Percentiles rank a stretch among this genome's conserved stretches.
Evolutionary conservation across 2,113 vertebrate species (phyloP).

Genomic region (Syngnathus typhle): DNA sequence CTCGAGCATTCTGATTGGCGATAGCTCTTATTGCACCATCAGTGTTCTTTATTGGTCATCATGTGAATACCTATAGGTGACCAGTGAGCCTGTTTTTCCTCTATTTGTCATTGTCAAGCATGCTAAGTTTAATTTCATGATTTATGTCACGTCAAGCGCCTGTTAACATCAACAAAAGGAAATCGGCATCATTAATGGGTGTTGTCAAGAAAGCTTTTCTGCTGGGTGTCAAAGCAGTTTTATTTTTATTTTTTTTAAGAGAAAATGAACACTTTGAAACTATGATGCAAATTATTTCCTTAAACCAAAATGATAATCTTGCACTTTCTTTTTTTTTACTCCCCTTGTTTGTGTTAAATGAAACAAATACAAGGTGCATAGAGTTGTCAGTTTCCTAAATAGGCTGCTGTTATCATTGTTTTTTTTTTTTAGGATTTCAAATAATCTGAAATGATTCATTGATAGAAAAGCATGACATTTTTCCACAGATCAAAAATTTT

Average conservation of each 20-base stretch:
- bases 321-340: too few relatives aligned
- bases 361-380: too few relatives aligned
- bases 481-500: constrained; percentile 37
- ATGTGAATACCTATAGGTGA: constrained; percentile 31
- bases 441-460: constrained; percentile 45
- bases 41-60: constrained; percentile 29
- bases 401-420: not conserved
- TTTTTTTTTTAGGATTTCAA: constrained; percentile 6
- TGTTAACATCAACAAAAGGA: constrained; percentile 36
- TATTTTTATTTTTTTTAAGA: not conserved
- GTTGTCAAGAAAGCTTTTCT: constrained; percentile 31
- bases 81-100: constrained; percentile 10
- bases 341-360: too few relatives aligned
- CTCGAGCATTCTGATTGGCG: constrained; percentile 27
- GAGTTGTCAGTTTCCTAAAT: not conserved
- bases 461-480: constrained; percentile 53
- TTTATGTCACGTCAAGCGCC: constrained; percentile 29
- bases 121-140: constrained; percentile 7
- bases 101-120: constrained; percentile 12
- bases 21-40: constrained; percentile 31
- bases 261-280: not conserved
- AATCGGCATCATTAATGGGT: constrained; percentile 14
- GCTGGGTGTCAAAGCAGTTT: constrained; percentile 3
- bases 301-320: too few relatives aligned
- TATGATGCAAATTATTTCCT: not conserved